These are phyloP conservation scores for Phyllostomus discolor DNA, from an alignment of 2,113 vertebrate species.

Conservation along the genomic window DNA sequence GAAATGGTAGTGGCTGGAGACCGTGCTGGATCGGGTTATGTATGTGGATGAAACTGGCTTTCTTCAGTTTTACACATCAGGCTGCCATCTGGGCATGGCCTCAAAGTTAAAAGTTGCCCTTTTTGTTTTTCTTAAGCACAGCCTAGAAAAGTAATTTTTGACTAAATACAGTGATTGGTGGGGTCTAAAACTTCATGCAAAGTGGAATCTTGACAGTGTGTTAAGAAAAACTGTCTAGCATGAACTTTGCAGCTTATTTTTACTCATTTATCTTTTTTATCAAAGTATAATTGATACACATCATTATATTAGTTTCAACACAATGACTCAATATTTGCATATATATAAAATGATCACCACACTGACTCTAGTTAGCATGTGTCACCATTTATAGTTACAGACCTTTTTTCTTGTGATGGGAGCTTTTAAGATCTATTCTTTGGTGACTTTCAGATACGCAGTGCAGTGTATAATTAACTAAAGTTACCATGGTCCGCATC, in stretches of 20 bases:
- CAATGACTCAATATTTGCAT: background rate
- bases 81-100: background rate
- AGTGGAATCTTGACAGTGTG: background rate
- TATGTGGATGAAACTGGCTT: background rate
- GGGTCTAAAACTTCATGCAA: background rate
- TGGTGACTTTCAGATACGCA: background rate
- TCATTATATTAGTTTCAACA: background rate
- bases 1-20: background rate
- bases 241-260: background rate
- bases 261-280: background rate
- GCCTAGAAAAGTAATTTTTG: conserved; percentile 12
- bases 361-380: background rate
- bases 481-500: background rate
- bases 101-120: background rate
- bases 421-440: background rate
- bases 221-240: background rate
- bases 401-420: background rate
- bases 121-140: background rate
- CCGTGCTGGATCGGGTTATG: background rate
- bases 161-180: background rate
- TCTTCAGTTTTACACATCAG: background rate
- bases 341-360: background rate
- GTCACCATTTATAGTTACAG: background rate
- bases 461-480: background rate
- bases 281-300: background rate